Evolutionary conservation across 2,113 vertebrate species (phyloP).

Genomic region (Onychorhynchus coronatus): DNA sequence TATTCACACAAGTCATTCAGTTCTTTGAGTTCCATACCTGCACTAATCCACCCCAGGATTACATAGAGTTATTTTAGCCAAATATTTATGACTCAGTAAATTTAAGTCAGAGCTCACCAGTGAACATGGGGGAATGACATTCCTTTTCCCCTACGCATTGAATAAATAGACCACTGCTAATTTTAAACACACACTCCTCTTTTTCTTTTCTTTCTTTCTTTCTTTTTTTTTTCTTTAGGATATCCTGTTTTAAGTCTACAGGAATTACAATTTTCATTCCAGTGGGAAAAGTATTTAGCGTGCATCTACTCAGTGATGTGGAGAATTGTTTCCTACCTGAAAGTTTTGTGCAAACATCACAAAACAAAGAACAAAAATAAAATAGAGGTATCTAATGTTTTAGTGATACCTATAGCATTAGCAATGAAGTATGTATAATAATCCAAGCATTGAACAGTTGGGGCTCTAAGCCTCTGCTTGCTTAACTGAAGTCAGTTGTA

Average conservation of each 20-base stretch:
- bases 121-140: neutral
- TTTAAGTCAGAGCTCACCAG: conserved; percentile 7
- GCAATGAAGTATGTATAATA: neutral
- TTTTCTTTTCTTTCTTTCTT: neutral
- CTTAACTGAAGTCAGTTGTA: neutral
- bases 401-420: neutral
- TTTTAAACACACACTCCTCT: neutral
- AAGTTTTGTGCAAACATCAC: neutral
- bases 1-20: neutral
- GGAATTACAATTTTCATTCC: neutral
- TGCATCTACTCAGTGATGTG: neutral
- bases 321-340: neutral
- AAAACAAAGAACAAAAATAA: neutral
- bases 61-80: conserved; percentile 35
- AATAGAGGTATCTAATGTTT: accelerated
- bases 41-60: conserved; percentile 8
- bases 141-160: neutral
- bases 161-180: neutral
- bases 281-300: neutral
- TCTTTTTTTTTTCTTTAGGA: neutral
- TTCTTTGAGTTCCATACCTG: neutral
- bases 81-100: conserved; percentile 43
- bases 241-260: neutral
- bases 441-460: neutral
- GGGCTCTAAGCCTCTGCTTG: neutral